Evolutionary conservation across 2,888 invertebrate genomes (phyloP), one percentile per base, ranked within the genome.

Genomic region (Ormyrus thymus): DNA sequence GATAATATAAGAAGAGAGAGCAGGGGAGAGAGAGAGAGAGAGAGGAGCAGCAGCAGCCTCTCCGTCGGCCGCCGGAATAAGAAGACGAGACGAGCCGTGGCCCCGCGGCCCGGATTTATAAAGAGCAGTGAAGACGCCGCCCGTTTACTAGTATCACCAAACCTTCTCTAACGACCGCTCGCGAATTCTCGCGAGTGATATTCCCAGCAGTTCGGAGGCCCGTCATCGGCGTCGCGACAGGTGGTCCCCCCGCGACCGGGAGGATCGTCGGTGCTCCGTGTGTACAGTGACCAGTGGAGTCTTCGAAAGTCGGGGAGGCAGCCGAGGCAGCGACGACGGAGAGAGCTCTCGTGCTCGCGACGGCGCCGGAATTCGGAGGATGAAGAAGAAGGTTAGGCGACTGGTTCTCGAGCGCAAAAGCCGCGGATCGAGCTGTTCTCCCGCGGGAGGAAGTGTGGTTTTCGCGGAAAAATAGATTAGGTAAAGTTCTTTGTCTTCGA

Each of bases 1-100:
- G 71, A 71, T 77, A 77, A 71, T 72, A 77, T 53, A 64, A 77
- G 58, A 65, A 77, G 77, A 59, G 78, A 77, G 77, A 77, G 71
- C 29, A 9, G 1, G 29, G 29, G 1, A 29, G 29, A 29, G 29
- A 29, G 29, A 29, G 3, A 29, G 29, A 29, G 29, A 29, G 29
- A 69, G 56, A 64, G 64, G 7, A 29, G n/a, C 7, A 64, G 70
- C 43, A 29, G 29, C 29, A 29, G 29, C 29, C 29, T 29, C 29
- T 29, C 29, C 29, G 55, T 4, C 56, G n/a, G 61, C 59, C 71
- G 56, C 64, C 62, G 68, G 64, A 72, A 64, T 46, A 64, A 70
- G 70, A 76, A 8, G 53, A 72, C 56, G 76, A 29, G 29, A 29
- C 29, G 29, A 29, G 29, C 29, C 62, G 56, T 62, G 70, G 45